Evolutionary conservation across 1,140 invertebrate species (phyloP), one percentile per base, ranked within the genome.

Genomic region (Drosophila bocqueti): DNA sequence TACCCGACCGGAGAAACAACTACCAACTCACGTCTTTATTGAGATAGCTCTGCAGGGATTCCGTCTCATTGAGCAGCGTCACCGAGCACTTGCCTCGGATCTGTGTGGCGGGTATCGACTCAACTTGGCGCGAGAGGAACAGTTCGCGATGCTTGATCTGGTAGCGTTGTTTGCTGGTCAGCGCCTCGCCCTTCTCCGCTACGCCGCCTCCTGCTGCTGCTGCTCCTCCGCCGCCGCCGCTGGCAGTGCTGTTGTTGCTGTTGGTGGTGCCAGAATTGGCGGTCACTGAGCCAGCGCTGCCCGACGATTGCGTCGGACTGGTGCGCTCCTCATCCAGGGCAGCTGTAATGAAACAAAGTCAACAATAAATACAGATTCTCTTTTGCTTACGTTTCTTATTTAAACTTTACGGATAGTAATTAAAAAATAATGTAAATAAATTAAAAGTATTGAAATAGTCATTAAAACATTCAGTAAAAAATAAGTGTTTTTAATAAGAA

Each of bases 21-120:
- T 65, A 69, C 66, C 79, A 85, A 95, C 95, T 95, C 94, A 97
- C 97, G 93, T 99, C 98, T 95, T 98, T 98, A 94, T 98, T 98
- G 78, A 99, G 95, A 95, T 99, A 99, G 93, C 97, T 98, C 83
- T 96, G 94, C 81, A 99, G 94, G 78, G 97, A 97, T 94, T 99
- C 99, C 54, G 98, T 99, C 95, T 99, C 99, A 94, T 99, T 99
- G 93, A 99, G 96, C 64, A 99, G 95, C 59, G 98, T 99, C 75
- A 99, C 99, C 74, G 97, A 97, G 95, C 99, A 99, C 95, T 99
- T 99, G 92, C 99, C 99, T 90, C 99, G 95, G 90, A 99, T 99
- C 94, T 99, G 98, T 60, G 98, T 99, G 55, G 99, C 99, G 45
- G 99, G 98, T 92, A 99, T 95, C 31, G 98, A 99, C 94, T 99